Conservation (phyloP, 1,140 invertebrate species). For the Acromyrmex echinatior region DNA sequence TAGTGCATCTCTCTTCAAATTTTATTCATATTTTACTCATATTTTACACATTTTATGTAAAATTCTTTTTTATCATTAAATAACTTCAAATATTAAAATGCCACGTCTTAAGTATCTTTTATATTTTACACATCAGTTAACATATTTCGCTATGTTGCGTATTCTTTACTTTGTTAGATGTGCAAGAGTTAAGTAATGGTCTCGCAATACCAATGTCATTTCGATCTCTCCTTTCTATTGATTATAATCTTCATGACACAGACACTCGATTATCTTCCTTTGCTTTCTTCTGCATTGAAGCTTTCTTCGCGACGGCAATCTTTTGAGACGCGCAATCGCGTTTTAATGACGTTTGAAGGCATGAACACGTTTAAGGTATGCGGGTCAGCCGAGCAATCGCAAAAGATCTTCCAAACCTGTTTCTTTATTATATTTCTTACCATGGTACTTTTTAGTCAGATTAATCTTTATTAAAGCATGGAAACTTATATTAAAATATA, state of each 20-base stretch:
- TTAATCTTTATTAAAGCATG: conserved; percentile 11
- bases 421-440: conserved; percentile 3
- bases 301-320: conserved; percentile 30
- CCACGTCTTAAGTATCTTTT: background rate
- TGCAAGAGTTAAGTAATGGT: background rate
- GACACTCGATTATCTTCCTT: conserved; percentile 9
- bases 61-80: conserved; percentile 1
- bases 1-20: background rate
- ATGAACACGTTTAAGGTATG: conserved; percentile 58
- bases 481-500: background rate
- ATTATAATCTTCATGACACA: conserved; percentile 8
- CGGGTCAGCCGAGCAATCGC: conserved; percentile 47
- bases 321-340: conserved; percentile 37
- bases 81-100: background rate
- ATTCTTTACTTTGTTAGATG: background rate
- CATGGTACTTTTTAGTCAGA: background rate
- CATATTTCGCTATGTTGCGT: background rate
- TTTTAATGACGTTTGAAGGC: conserved; percentile 44
- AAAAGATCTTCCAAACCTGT: conserved; percentile 24
- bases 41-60: background rate
- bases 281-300: background rate
- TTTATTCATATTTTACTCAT: background rate
- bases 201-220: background rate
- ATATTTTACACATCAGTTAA: background rate
- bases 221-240: background rate